Evolutionary conservation across 2,113 vertebrate genomes (phyloP), one percentile per base, ranked within the genome.

Genomic region (Mobula birostris): DNA sequence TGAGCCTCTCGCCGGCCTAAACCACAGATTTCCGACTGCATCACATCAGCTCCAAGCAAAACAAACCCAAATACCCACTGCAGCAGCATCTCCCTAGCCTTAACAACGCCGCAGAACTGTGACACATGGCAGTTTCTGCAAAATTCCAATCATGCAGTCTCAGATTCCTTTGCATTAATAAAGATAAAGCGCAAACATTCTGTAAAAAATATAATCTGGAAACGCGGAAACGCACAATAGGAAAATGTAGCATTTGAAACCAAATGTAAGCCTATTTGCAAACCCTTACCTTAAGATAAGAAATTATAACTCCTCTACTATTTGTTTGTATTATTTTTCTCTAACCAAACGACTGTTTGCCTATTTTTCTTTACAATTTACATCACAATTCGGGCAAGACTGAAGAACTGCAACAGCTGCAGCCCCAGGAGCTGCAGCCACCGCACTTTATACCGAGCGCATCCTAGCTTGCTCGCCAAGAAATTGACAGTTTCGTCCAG

Each of bases 261-360:
- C 66, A 90, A 74, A 68, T 21, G 61, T 68, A 61, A 90, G 85
- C n/a, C 56, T 56, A 88, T 32, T n/a, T 68, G 2, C 63, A 66
- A 14, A 58, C 32, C 21, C 90, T 93, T 93, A 93, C 90, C 90
- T 93, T 72, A 72, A 93, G 74, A 93, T 27, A 74, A 74, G 19
- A 72, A 92, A 92, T 40, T 24, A 72, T 48, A 70, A 40, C 7
- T 40, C 36, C 32, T 40, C 32, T 70, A 48, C 40, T 74, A 74
- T 56, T 74, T 93, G 36, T 56, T 29, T 29, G 68, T 90, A 19
- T 32, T 7, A 66, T 66, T 66, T 32, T 56, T 9, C 61, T 66
- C 85, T 32, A 27, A 61, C 85, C n/a, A 66, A 88, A 87, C 58
- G 58, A 17, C 12, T 66, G 29, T 66, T 61, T 88, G 58, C 12